Evolutionary conservation across 2,888 invertebrate species (phyloP).

Genomic region (Allygus modestus): DNA sequence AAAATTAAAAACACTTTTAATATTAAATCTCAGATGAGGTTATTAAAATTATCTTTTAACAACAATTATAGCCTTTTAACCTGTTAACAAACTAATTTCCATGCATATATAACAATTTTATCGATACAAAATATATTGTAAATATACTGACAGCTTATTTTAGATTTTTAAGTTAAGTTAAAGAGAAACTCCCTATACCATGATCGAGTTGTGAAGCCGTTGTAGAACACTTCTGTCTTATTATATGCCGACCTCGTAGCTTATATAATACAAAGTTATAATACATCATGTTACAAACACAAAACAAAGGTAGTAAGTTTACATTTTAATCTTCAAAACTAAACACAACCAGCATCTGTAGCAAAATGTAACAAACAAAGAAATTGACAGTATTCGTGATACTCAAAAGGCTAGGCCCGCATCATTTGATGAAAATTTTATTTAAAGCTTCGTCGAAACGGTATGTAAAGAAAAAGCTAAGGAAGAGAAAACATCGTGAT

Average conservation of each 20-base stretch:
- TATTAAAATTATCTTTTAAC: background rate
- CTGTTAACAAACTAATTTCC: no score
- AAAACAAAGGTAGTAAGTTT: constrained; percentile 32
- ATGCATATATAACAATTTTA: no score
- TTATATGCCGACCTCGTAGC: constrained; percentile 12
- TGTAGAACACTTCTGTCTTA: background rate
- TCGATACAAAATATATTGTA: no score
- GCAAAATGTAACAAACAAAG: background rate
- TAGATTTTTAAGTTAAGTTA: background rate
- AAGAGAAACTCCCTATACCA: constrained; percentile 14
- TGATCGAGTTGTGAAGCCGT: background rate
- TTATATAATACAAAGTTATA: constrained; percentile 50
- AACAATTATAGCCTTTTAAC: no score
- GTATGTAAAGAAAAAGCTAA: constrained; percentile 35
- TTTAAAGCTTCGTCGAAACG: background rate
- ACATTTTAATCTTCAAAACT: constrained; percentile 35
- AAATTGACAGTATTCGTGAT: background rate
- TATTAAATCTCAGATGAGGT: background rate
- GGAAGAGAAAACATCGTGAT: constrained; percentile 28
- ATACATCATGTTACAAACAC: constrained; percentile 44
- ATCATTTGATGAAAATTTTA: constrained; percentile 29
- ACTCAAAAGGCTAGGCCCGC: constrained; percentile 15
- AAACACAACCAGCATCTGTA: constrained; percentile 40
- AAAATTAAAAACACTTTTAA: no score
- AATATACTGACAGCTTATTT: no score